phyloP scores from a whole-genome alignment of 2,797 vertebrate species.

The Melanogrammus aeglefinus region DNA sequence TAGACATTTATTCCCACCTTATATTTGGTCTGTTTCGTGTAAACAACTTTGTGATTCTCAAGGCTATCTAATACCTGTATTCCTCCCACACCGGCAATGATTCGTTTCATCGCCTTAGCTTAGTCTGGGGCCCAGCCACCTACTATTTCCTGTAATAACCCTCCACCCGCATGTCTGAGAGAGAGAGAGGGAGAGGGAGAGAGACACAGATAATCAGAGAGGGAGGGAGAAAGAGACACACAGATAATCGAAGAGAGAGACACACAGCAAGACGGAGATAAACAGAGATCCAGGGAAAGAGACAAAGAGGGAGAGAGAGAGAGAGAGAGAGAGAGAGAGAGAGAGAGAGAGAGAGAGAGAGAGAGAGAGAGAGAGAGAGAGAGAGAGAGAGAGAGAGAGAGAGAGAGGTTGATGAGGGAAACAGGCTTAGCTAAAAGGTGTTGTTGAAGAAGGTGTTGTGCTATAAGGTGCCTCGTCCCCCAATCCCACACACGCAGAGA shows the following conservation, averaged over 20 bases:
- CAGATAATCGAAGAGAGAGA: no score
- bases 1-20: no score
- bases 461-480: slow-evolving; percentile 55
- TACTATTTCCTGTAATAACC: slow-evolving; percentile 26
- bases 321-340: not conserved
- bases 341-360: not conserved
- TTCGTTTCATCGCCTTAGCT: slow-evolving; percentile 19
- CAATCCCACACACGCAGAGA: slow-evolving; percentile 2
- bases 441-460: slow-evolving; percentile 50
- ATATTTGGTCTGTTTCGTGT: no score
- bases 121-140: slow-evolving; percentile 26
- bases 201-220: no score
- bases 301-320: not conserved
- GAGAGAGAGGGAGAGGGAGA: slow-evolving; percentile 23
- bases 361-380: not conserved
- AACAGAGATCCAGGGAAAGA: not conserved
- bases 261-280: no score
- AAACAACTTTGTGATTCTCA: no score
- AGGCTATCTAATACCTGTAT: no score
- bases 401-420: slow-evolving; percentile 5
- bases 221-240: no score
- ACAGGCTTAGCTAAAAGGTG: slow-evolving; percentile 35
- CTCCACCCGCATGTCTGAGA: slow-evolving; percentile 46
- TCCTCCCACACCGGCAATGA: slow-evolving; percentile 6
- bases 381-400: slow-evolving; percentile 15